A percentile compares a stretch with the other conserved stretches of the same genome.
Conservation (phyloP, 2,888 invertebrate genomes). For the Steinernema scapterisci region DNA sequence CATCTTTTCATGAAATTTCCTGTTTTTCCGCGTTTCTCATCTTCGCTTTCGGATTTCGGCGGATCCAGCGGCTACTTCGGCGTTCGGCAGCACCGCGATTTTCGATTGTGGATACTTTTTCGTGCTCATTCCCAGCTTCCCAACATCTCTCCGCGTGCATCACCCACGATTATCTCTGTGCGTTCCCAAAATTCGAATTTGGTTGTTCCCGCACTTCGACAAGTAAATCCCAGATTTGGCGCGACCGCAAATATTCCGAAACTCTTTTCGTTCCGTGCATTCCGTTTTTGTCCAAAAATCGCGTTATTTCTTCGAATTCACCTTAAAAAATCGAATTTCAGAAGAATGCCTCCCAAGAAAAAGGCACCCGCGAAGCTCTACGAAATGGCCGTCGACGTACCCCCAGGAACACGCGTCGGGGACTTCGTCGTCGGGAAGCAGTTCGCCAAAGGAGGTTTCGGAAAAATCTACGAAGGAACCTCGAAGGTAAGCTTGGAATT, state of each 20-base stretch:
- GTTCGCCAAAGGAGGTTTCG: conserved; percentile 67
- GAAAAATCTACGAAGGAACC: conserved; percentile 63
- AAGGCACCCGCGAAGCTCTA: conserved; percentile 2
- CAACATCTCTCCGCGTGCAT: too few species aligned
- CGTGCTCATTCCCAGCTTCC: too few species aligned
- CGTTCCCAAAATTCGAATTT: not conserved
- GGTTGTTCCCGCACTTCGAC: not conserved
- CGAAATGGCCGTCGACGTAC: conserved; percentile 23
- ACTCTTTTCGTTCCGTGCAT: not conserved
- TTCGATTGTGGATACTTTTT: too few species aligned
- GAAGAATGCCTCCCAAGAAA: conserved; percentile 25
- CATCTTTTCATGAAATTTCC: too few species aligned
- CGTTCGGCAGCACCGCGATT: too few species aligned
- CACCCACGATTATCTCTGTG: too few species aligned
- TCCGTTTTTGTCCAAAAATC: not conserved
- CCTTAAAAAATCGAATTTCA: not conserved
- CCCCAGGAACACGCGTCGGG: not conserved
- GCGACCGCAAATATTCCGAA: not conserved
- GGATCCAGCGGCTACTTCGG: too few species aligned
- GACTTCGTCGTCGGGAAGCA: conserved; percentile 54
- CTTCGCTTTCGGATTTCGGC: too few species aligned
- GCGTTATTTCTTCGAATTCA: not conserved
- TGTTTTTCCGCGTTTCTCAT: too few species aligned
- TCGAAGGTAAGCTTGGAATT: conserved; percentile 44
- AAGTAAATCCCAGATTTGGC: conserved; percentile 8